Conservation (phyloP, 2,113 vertebrate genomes). For the Tretioscincus oriximinensis region DNA sequence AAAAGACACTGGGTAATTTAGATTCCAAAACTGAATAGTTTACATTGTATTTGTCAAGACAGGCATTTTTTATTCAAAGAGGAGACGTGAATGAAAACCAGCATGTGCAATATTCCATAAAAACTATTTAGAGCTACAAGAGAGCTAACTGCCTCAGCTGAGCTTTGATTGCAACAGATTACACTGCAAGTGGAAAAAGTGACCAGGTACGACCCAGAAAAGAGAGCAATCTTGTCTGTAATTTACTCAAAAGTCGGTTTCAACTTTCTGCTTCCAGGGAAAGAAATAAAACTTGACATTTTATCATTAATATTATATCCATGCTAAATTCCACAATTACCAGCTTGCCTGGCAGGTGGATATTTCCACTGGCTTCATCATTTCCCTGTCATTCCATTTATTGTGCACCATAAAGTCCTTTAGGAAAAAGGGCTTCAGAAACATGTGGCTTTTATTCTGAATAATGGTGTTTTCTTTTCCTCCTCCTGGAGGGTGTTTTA, state of each 20-base stretch:
- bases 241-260: not conserved
- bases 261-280: not conserved
- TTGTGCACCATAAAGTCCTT: conserved; percentile 35
- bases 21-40: not conserved
- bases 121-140: not conserved
- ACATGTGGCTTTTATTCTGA: conserved; percentile 32
- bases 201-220: fast-evolving
- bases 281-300: not conserved
- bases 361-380: conserved; percentile 49
- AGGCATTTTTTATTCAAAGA: not conserved
- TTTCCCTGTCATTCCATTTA: conserved; percentile 24
- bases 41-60: not conserved
- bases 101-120: not conserved
- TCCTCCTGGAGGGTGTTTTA: conserved; percentile 41
- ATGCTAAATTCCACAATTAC: conserved; percentile 9
- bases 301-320: conserved; percentile 39
- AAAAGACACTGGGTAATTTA: not conserved
- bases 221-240: fast-evolving
- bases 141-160: not conserved
- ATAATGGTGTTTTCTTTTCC: conserved; percentile 47
- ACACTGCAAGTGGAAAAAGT: fast-evolving
- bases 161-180: not conserved
- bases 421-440: conserved; percentile 10
- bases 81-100: not conserved
- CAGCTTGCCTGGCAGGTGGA: conserved; percentile 48